Conservation (phyloP, 2,113 vertebrate genomes). For the Mirza zaza region DNA sequence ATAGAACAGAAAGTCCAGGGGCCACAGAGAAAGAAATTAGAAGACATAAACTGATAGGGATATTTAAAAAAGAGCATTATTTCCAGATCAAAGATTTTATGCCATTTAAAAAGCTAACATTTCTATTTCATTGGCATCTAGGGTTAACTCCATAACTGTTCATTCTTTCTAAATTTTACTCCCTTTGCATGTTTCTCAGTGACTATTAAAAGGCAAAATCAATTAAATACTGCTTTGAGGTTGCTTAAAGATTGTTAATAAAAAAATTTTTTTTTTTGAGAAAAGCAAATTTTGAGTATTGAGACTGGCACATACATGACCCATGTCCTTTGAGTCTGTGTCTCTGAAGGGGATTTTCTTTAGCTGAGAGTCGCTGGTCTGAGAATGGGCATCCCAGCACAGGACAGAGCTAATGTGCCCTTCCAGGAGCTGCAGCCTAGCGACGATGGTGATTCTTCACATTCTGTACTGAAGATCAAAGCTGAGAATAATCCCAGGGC, state of each 20-base stretch:
- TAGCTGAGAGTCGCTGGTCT: no score
- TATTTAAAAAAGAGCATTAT: neutral
- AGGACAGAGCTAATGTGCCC: neutral
- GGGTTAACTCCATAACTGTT: neutral
- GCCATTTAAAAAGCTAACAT: neutral
- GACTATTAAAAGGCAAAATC: neutral
- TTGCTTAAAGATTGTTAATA: neutral
- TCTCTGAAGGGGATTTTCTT: neutral
- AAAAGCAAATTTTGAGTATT: neutral
- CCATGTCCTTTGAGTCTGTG: fast-evolving
- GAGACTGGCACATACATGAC: neutral
- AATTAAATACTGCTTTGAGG: neutral
- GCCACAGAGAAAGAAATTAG: neutral
- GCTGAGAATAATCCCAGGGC: neutral
- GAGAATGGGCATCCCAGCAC: no score
- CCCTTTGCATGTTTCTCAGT: neutral
- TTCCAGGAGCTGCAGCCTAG: neutral
- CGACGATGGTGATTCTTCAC: neutral
- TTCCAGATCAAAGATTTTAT: neutral
- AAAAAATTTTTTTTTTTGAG: neutral
- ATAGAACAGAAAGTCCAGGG: no score
- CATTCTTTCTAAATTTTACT: neutral
- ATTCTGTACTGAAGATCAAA: neutral
- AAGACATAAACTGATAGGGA: neutral
- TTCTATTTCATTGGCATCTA: neutral